Evolutionary conservation across 2,888 invertebrate species (phyloP).

Genomic region (Caenorhabditis panamensis): DNA sequence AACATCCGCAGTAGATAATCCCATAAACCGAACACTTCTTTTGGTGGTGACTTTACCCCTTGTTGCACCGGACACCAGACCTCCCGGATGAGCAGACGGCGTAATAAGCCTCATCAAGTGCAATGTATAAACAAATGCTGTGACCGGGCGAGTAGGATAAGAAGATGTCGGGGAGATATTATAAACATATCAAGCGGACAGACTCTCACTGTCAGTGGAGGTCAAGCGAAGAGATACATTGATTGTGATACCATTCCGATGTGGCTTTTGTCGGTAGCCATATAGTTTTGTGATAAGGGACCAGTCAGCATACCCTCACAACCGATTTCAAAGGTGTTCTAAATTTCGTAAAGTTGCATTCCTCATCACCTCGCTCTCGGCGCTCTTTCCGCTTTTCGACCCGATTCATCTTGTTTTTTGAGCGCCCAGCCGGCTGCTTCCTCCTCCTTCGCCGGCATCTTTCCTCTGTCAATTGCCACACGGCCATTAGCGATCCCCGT

Average conservation of each 20-base stretch:
- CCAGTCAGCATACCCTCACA: no score
- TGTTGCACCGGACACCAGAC: background rate
- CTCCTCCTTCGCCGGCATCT: no score
- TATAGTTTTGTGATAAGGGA: no score
- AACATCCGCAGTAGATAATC: background rate
- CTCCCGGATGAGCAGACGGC: slow-evolving; percentile 47
- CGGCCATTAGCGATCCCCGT: slow-evolving; percentile 16
- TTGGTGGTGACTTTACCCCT: background rate
- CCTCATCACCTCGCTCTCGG: background rate
- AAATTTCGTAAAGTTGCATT: slow-evolving; percentile 12
- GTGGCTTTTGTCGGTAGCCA: no score
- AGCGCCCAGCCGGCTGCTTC: background rate
- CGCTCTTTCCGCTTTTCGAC: no score
- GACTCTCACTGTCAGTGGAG: no score
- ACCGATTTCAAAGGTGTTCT: background rate
- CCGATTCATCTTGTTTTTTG: slow-evolving; percentile 24
- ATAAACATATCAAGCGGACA: background rate
- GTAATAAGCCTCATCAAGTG: slow-evolving; percentile 54
- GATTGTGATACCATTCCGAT: background rate
- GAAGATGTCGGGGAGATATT: background rate
- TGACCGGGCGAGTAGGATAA: slow-evolving; percentile 1
- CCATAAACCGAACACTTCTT: background rate
- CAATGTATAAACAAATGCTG: slow-evolving; percentile 48
- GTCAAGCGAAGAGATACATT: no score
- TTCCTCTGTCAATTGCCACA: slow-evolving; percentile 14